These are phyloP conservation scores for Phenganax marumi DNA, from an alignment of 92 coral and sea anemone species.

Conservation along the genomic window DNA sequence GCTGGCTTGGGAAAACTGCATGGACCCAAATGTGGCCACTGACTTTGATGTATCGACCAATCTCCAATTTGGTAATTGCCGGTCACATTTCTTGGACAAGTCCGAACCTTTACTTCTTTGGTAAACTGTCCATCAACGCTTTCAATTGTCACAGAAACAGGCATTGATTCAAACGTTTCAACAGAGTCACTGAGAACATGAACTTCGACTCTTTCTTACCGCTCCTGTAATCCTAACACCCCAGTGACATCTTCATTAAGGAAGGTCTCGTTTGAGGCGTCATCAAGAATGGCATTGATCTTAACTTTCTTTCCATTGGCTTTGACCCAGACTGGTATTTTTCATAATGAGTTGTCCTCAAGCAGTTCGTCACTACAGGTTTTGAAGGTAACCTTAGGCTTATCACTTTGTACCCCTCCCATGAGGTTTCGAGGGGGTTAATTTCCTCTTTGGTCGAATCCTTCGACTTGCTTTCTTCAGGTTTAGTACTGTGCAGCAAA, in stretches of 20 bases:
- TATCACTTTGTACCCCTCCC: constrained; percentile 52
- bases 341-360: constrained; percentile 48
- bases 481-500: constrained; percentile 13
- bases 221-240: constrained; percentile 51
- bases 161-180: constrained; percentile 62
- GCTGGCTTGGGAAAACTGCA: constrained; percentile 31
- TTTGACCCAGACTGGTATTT: constrained; percentile 51
- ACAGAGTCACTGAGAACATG: constrained; percentile 53
- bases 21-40: constrained; percentile 13
- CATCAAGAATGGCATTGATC: constrained; percentile 57
- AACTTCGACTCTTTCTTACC: constrained; percentile 55
- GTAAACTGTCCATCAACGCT: constrained; percentile 57
- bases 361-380: constrained; percentile 11
- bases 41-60: constrained; percentile 4
- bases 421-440: neutral
- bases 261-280: constrained; percentile 59
- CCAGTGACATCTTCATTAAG: constrained; percentile 55
- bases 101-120: constrained; percentile 50
- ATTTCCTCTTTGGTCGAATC: neutral
- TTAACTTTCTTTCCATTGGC: constrained; percentile 50
- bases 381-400: constrained; percentile 1
- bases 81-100: constrained; percentile 54
- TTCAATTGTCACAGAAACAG: constrained; percentile 53
- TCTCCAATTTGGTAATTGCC: constrained; percentile 6
- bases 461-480: neutral